phyloP scores from a whole-genome alignment of 2,888 invertebrate genomes.

The Catocala fraxini region DNA sequence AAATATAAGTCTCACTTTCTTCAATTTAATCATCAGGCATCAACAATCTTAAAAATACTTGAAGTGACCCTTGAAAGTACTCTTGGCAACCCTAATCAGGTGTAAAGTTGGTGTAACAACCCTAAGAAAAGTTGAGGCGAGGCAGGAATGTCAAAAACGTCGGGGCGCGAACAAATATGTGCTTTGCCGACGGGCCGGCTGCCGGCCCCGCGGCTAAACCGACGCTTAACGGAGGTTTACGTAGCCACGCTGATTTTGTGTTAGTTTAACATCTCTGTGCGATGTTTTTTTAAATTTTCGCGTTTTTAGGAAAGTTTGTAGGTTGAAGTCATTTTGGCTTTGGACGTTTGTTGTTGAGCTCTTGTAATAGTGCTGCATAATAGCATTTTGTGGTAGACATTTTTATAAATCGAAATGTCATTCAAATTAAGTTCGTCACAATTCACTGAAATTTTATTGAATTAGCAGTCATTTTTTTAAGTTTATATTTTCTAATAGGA shows the following conservation, averaged over 20 bases:
- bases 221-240: constrained; percentile 46
- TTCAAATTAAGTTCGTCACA: too few species aligned
- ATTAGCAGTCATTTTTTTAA: too few species aligned
- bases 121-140: constrained; percentile 83
- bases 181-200: constrained; percentile 67
- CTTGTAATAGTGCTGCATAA: too few species aligned
- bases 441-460: too few species aligned
- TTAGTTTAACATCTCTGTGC: constrained; percentile 18
- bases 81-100: constrained; percentile 48
- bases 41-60: constrained; percentile 12
- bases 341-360: not conserved
- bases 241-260: constrained; percentile 21
- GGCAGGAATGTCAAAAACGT: constrained; percentile 83
- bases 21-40: constrained; percentile 1
- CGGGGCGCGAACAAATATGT: constrained; percentile 85
- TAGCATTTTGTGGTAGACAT: too few species aligned
- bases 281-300: constrained; percentile 10
- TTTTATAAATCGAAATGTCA: too few species aligned
- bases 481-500: too few species aligned
- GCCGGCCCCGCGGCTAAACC: constrained; percentile 44
- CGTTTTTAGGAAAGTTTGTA: not conserved
- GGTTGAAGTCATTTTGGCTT: not conserved
- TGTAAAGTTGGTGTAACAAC: constrained; percentile 66
- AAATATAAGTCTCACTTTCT: not conserved
- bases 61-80: not conserved